A percentile compares a stretch with the other conserved stretches of the same genome.
phyloP scores from a whole-genome alignment of 2,113 vertebrate genomes.

The Burhinus bistriatus region DNA sequence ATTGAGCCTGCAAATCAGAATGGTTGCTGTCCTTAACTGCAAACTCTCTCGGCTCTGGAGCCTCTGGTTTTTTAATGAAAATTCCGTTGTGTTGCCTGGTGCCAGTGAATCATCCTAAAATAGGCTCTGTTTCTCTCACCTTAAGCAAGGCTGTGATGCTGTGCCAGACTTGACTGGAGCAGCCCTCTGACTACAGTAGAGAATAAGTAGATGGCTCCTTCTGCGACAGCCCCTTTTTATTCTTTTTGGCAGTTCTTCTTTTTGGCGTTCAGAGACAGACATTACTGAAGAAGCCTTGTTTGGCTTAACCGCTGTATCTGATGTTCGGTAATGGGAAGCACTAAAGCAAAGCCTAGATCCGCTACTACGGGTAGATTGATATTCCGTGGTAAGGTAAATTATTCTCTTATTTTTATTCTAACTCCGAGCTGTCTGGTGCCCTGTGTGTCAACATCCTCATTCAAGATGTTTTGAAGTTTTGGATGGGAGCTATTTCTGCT shows the following conservation, averaged over 20 bases:
- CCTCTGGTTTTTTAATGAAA: background rate
- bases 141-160: background rate
- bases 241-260: conserved; percentile 74
- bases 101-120: background rate
- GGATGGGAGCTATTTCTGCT: background rate
- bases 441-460: conserved; percentile 72
- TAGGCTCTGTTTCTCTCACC: background rate
- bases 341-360: conserved; percentile 54
- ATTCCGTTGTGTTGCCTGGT: background rate
- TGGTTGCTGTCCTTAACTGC: background rate
- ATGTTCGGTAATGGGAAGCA: conserved; percentile 69
- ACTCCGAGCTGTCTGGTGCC: conserved; percentile 62
- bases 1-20: background rate
- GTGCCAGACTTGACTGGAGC: background rate
- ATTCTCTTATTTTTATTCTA: conserved; percentile 68
- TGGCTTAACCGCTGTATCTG: conserved; percentile 65
- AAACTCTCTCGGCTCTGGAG: background rate
- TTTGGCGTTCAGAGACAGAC: conserved; percentile 4
- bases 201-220: background rate
- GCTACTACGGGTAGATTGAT: conserved; percentile 70
- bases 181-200: background rate
- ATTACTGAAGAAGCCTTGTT: conserved; percentile 11
- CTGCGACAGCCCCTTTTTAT: conserved; percentile 37
- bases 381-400: conserved; percentile 63
- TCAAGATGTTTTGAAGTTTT: conserved; percentile 59